Conservation (phyloP, 1,140 invertebrate species). For the Hypsibius dujardini region DNA sequence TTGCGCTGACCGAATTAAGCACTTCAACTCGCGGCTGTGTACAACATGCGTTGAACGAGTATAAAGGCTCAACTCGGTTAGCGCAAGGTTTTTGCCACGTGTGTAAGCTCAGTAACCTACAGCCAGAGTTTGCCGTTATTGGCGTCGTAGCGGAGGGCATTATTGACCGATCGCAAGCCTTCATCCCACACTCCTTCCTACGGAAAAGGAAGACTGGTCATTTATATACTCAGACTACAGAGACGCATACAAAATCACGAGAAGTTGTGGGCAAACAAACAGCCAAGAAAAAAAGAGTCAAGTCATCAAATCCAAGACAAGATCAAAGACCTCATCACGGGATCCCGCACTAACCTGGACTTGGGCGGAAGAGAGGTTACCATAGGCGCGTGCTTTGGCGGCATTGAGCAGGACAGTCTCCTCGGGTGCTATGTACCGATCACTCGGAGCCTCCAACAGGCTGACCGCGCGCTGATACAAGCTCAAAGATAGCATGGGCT, state of each 20-base stretch:
- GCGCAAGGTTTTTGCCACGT: no score
- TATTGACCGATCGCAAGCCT: slow-evolving; percentile 56
- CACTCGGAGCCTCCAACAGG: neutral
- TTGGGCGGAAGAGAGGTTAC: slow-evolving; percentile 6
- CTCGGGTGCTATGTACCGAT: slow-evolving; percentile 6
- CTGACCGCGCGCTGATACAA: slow-evolving; percentile 46
- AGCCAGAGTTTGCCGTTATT: slow-evolving; percentile 67
- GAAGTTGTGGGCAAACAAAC: no score
- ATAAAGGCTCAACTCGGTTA: no score
- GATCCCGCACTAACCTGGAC: slow-evolving; percentile 15
- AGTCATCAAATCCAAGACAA: no score
- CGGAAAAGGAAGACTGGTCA: slow-evolving; percentile 23
- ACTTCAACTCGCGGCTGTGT: no score
- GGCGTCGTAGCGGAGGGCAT: slow-evolving; percentile 60
- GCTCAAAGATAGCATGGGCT: slow-evolving; percentile 56
- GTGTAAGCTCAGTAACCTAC: no score
- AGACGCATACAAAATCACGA: no score
- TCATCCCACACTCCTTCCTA: slow-evolving; percentile 53
- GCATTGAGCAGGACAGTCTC: neutral
- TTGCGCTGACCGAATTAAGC: no score
- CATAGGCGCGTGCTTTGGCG: neutral
- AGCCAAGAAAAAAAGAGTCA: no score
- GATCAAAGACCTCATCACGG: no score
- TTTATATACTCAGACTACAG: no score
- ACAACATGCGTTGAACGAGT: no score